phyloP scores from a whole-genome alignment of 2,797 vertebrate genomes.

The Cephalopachus bancanus region DNA sequence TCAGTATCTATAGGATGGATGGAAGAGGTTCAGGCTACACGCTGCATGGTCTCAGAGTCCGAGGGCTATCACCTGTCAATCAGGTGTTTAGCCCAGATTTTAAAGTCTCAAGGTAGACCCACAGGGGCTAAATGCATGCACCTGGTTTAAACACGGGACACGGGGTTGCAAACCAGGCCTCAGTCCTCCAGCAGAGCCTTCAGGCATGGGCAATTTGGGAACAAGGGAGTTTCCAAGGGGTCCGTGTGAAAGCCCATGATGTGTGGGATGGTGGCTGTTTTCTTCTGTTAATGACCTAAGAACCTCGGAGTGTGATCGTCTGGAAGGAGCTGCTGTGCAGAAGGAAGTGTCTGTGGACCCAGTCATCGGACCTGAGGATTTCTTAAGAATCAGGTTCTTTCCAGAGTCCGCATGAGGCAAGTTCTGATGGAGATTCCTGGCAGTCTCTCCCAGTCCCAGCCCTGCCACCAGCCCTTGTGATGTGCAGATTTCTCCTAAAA shows the following conservation, averaged over 20 bases:
- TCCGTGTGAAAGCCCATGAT: too few relatives aligned
- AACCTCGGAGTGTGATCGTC: background rate
- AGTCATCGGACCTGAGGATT: background rate
- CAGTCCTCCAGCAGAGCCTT: background rate
- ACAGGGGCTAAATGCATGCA: accelerated
- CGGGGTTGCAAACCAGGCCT: background rate
- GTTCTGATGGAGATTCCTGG: background rate
- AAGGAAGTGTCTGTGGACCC: background rate
- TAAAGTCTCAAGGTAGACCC: background rate
- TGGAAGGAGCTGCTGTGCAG: background rate
- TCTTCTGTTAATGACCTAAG: background rate
- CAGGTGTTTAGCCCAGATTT: background rate
- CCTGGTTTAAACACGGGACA: background rate
- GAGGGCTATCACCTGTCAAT: background rate
- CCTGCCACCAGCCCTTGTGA: too few relatives aligned
- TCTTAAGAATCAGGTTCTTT: background rate
- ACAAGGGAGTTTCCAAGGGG: background rate
- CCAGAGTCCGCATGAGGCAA: background rate
- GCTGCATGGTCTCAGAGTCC: background rate
- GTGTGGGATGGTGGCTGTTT: background rate
- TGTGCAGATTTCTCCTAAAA: background rate
- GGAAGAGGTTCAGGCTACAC: background rate
- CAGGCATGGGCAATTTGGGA: background rate
- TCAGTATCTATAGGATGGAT: background rate
- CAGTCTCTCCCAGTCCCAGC: background rate